Conservation (phyloP, 2,113 vertebrate genomes). For the Tenebrosternarchus preto region DNA sequence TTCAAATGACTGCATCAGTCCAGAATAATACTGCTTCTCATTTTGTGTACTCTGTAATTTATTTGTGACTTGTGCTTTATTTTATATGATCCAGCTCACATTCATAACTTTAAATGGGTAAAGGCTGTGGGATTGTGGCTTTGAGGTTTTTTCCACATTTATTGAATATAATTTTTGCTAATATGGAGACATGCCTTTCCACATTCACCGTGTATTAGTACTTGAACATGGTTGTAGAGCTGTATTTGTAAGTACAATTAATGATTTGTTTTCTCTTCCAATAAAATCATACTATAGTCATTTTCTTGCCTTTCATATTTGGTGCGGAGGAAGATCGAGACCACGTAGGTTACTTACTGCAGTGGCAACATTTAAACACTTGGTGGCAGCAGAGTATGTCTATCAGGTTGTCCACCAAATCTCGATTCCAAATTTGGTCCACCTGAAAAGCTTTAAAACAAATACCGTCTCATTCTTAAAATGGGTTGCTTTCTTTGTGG, state of each 20-base stretch:
- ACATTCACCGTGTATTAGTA: slow-evolving; percentile 5
- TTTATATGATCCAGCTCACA: neutral
- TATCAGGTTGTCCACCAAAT: no score
- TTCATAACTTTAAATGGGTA: neutral
- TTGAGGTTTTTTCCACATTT: neutral
- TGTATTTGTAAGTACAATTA: neutral
- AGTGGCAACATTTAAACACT: neutral
- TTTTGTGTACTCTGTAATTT: neutral
- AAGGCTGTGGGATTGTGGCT: no score
- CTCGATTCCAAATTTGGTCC: no score
- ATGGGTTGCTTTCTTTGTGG: no score
- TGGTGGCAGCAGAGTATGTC: slow-evolving; percentile 7
- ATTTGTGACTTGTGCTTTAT: slow-evolving; percentile 23
- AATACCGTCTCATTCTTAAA: no score
- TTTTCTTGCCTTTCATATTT: neutral
- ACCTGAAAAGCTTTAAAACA: no score
- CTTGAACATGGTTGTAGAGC: neutral
- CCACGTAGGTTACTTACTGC: neutral
- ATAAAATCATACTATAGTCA: slow-evolving; percentile 1
- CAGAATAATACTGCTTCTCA: slow-evolving; percentile 30
- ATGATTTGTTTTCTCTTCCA: neutral
- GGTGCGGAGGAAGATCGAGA: neutral
- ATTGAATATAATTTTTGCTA: neutral
- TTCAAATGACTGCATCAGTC: slow-evolving; percentile 82
- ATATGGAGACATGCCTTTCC: neutral